These are phyloP conservation scores for Eristalinus aeneus DNA, from an alignment of 2,888 invertebrate genomes.

Conservation along the genomic window DNA sequence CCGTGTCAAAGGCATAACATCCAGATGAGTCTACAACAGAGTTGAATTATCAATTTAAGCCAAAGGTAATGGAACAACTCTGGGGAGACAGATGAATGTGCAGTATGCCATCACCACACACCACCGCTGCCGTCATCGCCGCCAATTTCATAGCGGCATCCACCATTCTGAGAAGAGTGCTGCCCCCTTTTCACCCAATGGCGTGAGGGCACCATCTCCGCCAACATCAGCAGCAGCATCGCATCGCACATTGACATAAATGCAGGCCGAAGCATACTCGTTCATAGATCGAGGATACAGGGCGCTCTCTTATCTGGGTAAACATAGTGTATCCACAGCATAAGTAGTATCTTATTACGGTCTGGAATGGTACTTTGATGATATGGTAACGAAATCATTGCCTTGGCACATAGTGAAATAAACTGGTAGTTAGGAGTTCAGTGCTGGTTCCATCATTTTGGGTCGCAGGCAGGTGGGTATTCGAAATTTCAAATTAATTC, in stretches of 20 bases:
- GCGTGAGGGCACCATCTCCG: not conserved
- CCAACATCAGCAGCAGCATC: not conserved
- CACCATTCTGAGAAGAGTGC: constrained; percentile 13
- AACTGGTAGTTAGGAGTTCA: constrained; percentile 58
- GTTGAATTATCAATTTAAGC: constrained; percentile 60
- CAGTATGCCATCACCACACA: constrained; percentile 28
- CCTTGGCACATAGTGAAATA: constrained; percentile 47
- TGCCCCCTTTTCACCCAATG: not conserved
- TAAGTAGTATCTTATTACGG: constrained; percentile 65
- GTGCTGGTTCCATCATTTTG: constrained; percentile 42
- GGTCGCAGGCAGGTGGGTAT: constrained; percentile 30
- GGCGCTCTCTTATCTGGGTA: constrained; percentile 31
- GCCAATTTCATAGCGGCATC: not conserved
- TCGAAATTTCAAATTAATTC: constrained; percentile 61
- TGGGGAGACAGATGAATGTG: constrained; percentile 43
- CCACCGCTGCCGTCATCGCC: not conserved
- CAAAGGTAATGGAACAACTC: constrained; percentile 58
- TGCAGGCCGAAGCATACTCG: not conserved
- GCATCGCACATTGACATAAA: not conserved
- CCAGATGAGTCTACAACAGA: constrained; percentile 17
- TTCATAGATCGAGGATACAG: constrained; percentile 1
- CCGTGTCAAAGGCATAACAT: constrained; percentile 21
- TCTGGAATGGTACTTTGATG: constrained; percentile 58
- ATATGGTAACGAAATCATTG: constrained; percentile 65
- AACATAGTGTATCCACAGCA: constrained; percentile 49